phyloP scores from a whole-genome alignment of 2,113 vertebrate species.

The Campylomormyrus tamandua region DNA sequence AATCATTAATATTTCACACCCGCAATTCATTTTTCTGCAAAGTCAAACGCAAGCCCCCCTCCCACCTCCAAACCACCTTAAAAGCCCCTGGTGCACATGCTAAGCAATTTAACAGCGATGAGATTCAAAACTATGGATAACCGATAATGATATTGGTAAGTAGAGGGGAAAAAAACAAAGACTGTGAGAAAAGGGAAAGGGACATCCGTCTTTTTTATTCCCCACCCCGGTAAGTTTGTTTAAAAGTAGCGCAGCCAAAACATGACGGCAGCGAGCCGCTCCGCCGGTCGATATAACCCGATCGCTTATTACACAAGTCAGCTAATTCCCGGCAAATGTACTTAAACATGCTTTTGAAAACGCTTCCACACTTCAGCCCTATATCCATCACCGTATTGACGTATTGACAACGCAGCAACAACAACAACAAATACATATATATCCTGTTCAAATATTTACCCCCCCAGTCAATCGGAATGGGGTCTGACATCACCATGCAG shows the following conservation, averaged over 20 bases:
- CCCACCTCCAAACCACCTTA: slow-evolving; percentile 59
- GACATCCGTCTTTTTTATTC: slow-evolving; percentile 70
- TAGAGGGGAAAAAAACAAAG: slow-evolving; percentile 61
- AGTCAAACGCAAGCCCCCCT: slow-evolving; percentile 56
- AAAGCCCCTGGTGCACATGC: slow-evolving; percentile 67
- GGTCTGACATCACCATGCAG: slow-evolving; percentile 42
- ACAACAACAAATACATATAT: slow-evolving; percentile 51
- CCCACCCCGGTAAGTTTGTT: slow-evolving; percentile 58
- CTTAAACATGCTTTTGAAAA: slow-evolving; percentile 68
- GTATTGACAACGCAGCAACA: slow-evolving; percentile 67
- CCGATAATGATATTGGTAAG: slow-evolving; percentile 69
- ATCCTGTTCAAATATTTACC: slow-evolving; percentile 72
- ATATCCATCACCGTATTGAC: slow-evolving; percentile 63
- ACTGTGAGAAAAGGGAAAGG: slow-evolving; percentile 63
- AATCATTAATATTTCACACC: slow-evolving; percentile 60
- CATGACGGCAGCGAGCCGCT: slow-evolving; percentile 60
- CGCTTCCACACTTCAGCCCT: slow-evolving; percentile 54
- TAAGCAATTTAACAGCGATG: slow-evolving; percentile 64
- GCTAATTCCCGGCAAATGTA: slow-evolving; percentile 68
- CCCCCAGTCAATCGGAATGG: slow-evolving; percentile 48
- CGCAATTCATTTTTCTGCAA: slow-evolving; percentile 58
- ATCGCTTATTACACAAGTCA: slow-evolving; percentile 69
- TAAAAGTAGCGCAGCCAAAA: slow-evolving; percentile 58
- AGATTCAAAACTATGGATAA: slow-evolving; percentile 69
- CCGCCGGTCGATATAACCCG: slow-evolving; percentile 57